phyloP scores from a whole-genome alignment of 1,140 invertebrate genomes.

The Paralvinella palmiformis region DNA sequence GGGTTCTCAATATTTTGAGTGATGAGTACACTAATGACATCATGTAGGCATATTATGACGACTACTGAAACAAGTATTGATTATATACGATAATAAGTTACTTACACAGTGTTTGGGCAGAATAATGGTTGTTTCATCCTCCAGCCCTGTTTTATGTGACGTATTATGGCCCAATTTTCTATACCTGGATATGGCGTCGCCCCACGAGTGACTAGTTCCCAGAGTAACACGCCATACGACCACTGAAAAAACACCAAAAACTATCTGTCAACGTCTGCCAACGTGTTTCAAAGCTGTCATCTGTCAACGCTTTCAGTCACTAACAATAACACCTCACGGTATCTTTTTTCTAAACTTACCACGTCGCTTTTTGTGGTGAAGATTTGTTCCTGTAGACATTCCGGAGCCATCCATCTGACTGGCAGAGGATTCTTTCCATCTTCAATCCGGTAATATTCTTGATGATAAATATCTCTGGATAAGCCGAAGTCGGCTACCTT shows the following conservation, averaged over 20 bases:
- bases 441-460: constrained; percentile 75
- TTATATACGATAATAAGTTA: not conserved
- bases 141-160: not conserved
- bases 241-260: constrained; percentile 57
- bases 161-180: constrained; percentile 73
- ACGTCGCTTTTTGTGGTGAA: constrained; percentile 23
- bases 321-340: not conserved
- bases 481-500: constrained; percentile 83
- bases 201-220: constrained; percentile 92
- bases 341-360: constrained; percentile 3
- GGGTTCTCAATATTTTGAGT: too few relatives aligned
- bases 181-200: constrained; percentile 93
- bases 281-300: not conserved
- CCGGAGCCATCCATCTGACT: constrained; percentile 88
- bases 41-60: too few relatives aligned
- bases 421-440: constrained; percentile 91
- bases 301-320: not conserved
- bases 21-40: too few relatives aligned
- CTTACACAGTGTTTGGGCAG: constrained; percentile 62
- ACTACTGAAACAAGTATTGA: too few relatives aligned
- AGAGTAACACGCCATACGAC: constrained; percentile 92
- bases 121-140: constrained; percentile 71
- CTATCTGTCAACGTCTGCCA: not conserved
- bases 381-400: constrained; percentile 45
- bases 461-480: constrained; percentile 67